Evolutionary conservation across 2,113 vertebrate genomes (phyloP).

Genomic region (Rhabdornis inornatus): DNA sequence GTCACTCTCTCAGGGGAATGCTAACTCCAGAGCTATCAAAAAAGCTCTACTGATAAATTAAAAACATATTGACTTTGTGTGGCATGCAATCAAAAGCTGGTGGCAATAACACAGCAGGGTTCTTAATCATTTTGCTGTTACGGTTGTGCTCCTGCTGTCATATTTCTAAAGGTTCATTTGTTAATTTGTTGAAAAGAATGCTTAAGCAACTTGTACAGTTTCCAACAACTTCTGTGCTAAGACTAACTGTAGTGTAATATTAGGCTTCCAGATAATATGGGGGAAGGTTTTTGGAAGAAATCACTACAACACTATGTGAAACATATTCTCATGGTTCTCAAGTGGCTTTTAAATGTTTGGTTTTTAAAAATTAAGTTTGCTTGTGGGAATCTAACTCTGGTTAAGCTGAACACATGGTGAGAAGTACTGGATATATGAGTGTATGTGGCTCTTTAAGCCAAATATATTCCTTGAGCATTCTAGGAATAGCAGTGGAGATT

Average conservation of each 20-base stretch:
- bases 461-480: neutral
- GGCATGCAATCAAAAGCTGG: slow-evolving; percentile 35
- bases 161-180: slow-evolving; percentile 23
- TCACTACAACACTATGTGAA: neutral
- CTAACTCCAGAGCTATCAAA: neutral
- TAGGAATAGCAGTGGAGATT: neutral
- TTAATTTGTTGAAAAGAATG: slow-evolving; percentile 41
- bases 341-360: neutral
- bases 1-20: neutral
- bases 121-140: slow-evolving; percentile 38
- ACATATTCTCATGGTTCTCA: neutral
- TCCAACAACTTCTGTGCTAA: neutral
- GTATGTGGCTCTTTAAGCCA: fast-evolving
- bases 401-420: neutral
- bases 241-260: neutral
- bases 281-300: neutral
- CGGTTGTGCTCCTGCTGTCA: slow-evolving; percentile 30
- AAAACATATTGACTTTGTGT: slow-evolving; percentile 25
- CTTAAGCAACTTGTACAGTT: neutral
- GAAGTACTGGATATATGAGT: neutral
- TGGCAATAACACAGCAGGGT: slow-evolving; percentile 45
- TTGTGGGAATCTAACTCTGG: neutral
- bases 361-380: neutral
- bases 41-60: slow-evolving; percentile 19
- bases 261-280: neutral